Conservation (phyloP, 2,797 vertebrate genomes). For the Falco berigora region DNA sequence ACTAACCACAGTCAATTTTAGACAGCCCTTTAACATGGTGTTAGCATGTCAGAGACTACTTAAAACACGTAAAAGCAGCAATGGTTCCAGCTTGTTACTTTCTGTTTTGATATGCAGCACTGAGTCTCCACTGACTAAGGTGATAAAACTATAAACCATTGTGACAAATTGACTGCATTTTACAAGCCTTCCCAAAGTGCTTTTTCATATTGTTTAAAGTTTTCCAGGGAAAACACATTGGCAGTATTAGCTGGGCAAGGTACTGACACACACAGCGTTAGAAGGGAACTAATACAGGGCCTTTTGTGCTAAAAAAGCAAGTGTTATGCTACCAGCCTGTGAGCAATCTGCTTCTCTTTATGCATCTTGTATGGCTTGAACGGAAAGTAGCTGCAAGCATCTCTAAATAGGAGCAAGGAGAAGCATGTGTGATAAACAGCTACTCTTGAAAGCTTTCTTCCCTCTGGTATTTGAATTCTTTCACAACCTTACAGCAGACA, state of each 20-base stretch:
- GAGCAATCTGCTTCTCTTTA: conserved; percentile 44
- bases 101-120: not conserved
- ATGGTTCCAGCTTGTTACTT: not conserved
- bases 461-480: conserved; percentile 3
- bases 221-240: conserved; percentile 38
- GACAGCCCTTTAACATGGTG: not conserved
- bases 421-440: conserved; percentile 36
- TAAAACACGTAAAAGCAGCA: not conserved
- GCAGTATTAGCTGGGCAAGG: conserved; percentile 29
- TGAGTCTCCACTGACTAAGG: conserved; percentile 10
- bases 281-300: conserved; percentile 23
- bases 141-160: conserved; percentile 40
- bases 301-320: conserved; percentile 17
- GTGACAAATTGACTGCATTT: conserved; percentile 52
- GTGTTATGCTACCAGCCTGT: not conserved
- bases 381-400: conserved; percentile 6
- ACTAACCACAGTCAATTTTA: not conserved
- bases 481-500: not conserved
- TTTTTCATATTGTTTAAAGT: conserved; percentile 46
- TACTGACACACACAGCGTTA: conserved; percentile 25
- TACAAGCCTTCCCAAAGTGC: conserved; percentile 47
- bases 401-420: conserved; percentile 30
- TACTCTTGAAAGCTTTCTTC: conserved; percentile 29
- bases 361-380: conserved; percentile 6
- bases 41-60: not conserved